Conservation (phyloP, 2,797 vertebrate species). For the Artibeus jamaicensis region DNA sequence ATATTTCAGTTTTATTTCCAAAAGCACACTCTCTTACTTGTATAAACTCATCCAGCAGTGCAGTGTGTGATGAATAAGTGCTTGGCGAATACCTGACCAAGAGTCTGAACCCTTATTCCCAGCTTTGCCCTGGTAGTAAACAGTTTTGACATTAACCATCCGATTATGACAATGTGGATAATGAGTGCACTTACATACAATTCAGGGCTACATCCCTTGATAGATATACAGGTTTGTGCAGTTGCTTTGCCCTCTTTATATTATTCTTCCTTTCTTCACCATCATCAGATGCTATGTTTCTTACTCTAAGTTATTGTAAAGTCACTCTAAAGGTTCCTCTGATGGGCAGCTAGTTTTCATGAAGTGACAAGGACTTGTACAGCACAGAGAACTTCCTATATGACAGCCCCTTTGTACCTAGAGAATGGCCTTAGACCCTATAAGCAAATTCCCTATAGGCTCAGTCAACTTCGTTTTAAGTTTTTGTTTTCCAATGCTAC, state of each 20-base stretch:
- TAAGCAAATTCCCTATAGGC: fast-evolving
- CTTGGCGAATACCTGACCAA: neutral
- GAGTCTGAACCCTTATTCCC: neutral
- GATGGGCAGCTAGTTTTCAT: neutral
- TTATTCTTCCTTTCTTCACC: neutral
- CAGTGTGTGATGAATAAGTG: neutral
- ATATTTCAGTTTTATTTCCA: neutral
- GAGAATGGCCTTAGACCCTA: neutral
- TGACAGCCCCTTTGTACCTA: neutral
- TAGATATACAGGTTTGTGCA: neutral
- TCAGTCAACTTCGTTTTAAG: neutral
- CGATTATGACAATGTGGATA: neutral
- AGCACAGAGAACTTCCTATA: neutral
- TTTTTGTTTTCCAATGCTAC: neutral
- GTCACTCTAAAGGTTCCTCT: neutral
- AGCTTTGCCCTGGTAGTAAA: neutral
- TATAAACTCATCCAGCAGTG: neutral
- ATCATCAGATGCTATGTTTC: neutral
- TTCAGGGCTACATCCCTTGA: neutral
- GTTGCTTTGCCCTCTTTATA: neutral
- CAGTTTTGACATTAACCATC: neutral
- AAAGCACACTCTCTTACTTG: neutral
- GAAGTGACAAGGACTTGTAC: neutral
- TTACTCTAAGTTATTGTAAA: neutral
- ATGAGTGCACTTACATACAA: neutral